Base-by-base conservation (phyloP, 2,888 invertebrate species). In the Meliscaeva auricollis region DNA sequence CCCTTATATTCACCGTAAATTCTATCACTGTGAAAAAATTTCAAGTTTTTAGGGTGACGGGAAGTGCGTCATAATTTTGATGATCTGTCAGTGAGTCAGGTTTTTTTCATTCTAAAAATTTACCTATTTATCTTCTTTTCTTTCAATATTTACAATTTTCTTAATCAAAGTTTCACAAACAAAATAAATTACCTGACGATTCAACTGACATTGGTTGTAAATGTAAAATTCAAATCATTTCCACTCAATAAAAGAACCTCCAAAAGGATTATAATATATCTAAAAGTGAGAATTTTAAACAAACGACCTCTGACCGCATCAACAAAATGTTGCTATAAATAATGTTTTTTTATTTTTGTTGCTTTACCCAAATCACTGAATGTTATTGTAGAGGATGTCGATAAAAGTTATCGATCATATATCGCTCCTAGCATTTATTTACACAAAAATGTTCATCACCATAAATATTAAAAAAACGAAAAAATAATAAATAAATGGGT, bases 391-490 rank as follows among this genome's bases (percentile, higher is more conserved):
- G 11, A 32, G 38, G 15, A 48, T 46, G 52, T 38, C 82, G 77
- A 82, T 82, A 69, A 83, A 73, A 66, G 68, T 73, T 68, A 83
- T 83, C 82, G 73, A 78, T 83, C 82, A 69, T 22, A 17, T 72
- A 58, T 30, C 20, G 44, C 56, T n/a, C 9, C 22, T 13, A 60
- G 41, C 38, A 4, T 60, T 35, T 72, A 48, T 35, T 60, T 62
- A 62, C 9, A 62, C 60, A 82, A n/a, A n/a, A n/a, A 68, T 77
- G 54, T 26, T 77, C 72, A 56, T 60, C 60, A 66, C 44, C 64
- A 75, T 76, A 72, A 82, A 64, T 46, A 72, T 68, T 52, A 60
- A 77, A 66, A n/a, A n/a, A n/a, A n/a, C n/a, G 38, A 41, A 64
- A 46, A 44, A 68, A 64, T 3, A 26, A 26, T 3, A 3, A 26